A percentile compares a stretch with the other conserved stretches of the same genome.
These are phyloP conservation scores for Rotaria socialis DNA, from an alignment of 2,888 invertebrate species.

Conservation along the genomic window DNA sequence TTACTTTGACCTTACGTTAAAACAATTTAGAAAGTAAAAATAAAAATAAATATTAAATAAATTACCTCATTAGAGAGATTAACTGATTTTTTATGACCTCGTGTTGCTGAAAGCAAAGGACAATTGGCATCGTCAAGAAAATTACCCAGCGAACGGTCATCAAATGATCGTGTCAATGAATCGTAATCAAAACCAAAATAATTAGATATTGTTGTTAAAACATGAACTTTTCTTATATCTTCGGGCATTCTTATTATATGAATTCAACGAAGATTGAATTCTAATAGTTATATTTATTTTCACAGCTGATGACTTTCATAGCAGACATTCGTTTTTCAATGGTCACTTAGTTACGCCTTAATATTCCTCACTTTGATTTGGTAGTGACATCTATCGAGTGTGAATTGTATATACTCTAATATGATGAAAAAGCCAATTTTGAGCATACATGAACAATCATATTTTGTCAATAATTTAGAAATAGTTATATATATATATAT, in stretches of 20 bases:
- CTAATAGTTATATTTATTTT: neutral
- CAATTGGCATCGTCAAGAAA: conserved; percentile 62
- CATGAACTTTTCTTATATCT: conserved; percentile 40
- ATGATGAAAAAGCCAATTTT: too few species aligned
- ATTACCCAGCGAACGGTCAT: conserved; percentile 56
- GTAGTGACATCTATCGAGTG: neutral
- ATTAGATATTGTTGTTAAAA: conserved; percentile 51
- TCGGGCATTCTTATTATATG: conserved; percentile 38
- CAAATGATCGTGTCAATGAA: conserved; percentile 52
- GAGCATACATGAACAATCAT: too few species aligned
- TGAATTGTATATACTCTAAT: neutral
- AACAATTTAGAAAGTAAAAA: too few species aligned
- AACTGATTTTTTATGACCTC: neutral
- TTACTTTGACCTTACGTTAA: neutral
- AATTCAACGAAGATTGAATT: neutral
- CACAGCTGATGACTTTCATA: neutral
- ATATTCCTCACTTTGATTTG: neutral
- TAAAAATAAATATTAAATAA: neutral
- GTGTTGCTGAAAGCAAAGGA: conserved; percentile 55
- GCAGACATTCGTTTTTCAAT: neutral
- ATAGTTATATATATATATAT: too few species aligned
- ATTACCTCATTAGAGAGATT: conserved; percentile 37
- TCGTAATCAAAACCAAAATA: conserved; percentile 54
- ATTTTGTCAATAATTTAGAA: too few species aligned
- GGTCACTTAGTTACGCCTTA: neutral